Evolutionary conservation across 1,140 invertebrate species (phyloP), one percentile per base, ranked within the genome.

Genomic region (Drosophila bifasciata): DNA sequence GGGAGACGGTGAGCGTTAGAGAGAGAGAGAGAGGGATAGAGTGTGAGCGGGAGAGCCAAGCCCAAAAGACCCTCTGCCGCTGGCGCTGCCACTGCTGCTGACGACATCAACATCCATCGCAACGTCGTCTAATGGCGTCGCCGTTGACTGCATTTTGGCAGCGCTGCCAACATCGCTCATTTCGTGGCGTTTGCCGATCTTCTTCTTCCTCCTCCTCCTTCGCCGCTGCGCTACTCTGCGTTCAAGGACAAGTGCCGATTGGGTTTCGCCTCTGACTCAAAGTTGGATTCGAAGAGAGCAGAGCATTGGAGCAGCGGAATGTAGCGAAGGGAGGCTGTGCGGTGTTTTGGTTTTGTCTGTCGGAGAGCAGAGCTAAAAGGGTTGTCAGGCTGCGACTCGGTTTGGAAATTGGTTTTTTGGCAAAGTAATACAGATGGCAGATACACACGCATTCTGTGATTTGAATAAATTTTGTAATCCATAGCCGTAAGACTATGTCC

Each of bases 201-300:
- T 70, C 66, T 73, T 86, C 81, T 75, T 79, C 49, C 46, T 43
- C 62, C 75, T 80, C 58, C 72, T 72, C 64, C 56, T 70, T 73
- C 60, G 60, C 70, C 41, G 28, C 52, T 55, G 53, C 41, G 28
- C 52, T 55, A 58, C 58, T 74, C 55, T 55, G 25, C 40, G 62
- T 88, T 88, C 83, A 88, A 88, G 83, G 83, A 88, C 83, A 89
- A 88, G 84, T 88, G 66, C 52, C 63, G 45, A 55, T 75, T 66
- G 50, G 25, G 28, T 41, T 57, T 43, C 36, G 32, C 28, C 55
- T 45, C 17, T 60, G 41, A 71, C 49, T 68, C 62, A 68, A 40
- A 15, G n/a, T 66, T 68, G 32, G 32, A 41, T 41, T 23, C 62
- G 32, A 4, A 5, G 3, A 36, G 32, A 36, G 11, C 5, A 25